Evolutionary conservation across 2,113 vertebrate genomes (phyloP), one percentile per base, ranked within the genome.

Genomic region (Panurus biarmicus): DNA sequence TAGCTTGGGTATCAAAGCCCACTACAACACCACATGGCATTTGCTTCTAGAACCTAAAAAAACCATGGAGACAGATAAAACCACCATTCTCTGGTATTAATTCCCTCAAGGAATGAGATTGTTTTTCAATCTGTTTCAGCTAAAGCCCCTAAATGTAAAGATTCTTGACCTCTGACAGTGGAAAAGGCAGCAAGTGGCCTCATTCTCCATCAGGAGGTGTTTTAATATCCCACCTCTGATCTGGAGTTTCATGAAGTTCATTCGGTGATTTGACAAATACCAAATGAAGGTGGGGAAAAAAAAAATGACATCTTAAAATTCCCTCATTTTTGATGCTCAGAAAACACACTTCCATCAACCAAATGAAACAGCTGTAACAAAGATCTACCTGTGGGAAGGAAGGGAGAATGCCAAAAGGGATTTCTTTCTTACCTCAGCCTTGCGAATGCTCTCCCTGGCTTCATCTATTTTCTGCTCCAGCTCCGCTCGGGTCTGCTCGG

Each of bases 401-500:
- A 48, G 8, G 26, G 23, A 54, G 76, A 6, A 33, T 7, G 48
- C 11, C 47, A 45, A 16, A 16, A 57, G 36, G 3, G 24, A 65
- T 17, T 33, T 33, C 45, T 33, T 14, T 6, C 89, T 96, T 92
- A 99, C 99, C 99, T 99, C 99, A 23, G 99, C 98, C 97, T 99
- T 99, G 90, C 99, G 99, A 47, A 99, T 99, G 88, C 97, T 98
- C 97, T 99, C 99, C 98, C 98, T 99, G 94, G 98, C 98, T 93
- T 99, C 99, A 35, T 99, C 99, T 40, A 99, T 98, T 95, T 98
- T 99, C 97, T 99, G 98, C 95, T 99, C 99, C 96, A 99, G 97
- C 21, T 99, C 99, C 31, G 95, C 97, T 83, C 99, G 98, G 74
- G 97, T 98, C 89, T 99, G 99, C 90, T 99, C 99, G 13, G 98